Evolutionary conservation across 2,888 invertebrate genomes (phyloP).

Genomic region (Pollenia griseotomentosa): DNA sequence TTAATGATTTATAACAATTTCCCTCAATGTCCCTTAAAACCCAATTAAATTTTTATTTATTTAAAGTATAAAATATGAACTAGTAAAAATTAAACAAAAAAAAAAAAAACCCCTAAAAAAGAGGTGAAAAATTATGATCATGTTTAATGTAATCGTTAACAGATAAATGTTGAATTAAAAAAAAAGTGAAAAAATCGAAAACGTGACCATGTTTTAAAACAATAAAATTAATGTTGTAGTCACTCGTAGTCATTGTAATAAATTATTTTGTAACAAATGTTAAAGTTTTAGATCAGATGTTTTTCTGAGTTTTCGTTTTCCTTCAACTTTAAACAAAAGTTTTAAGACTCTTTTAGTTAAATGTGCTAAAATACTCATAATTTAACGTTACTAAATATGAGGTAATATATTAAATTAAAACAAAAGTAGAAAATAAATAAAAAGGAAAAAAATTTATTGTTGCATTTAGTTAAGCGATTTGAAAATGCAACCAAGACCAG

Average conservation of each 20-base stretch:
- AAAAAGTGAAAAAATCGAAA: slow-evolving; percentile 40
- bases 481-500: slow-evolving; percentile 7
- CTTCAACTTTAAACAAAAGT: not conserved
- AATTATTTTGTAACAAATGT: slow-evolving; percentile 59
- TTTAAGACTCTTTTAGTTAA: not conserved
- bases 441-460: not conserved
- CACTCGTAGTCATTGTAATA: slow-evolving; percentile 49
- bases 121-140: slow-evolving; percentile 14
- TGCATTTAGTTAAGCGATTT: slow-evolving; percentile 1
- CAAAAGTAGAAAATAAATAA: not conserved
- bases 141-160: slow-evolving; percentile 50
- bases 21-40: too few relatives aligned
- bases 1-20: too few relatives aligned
- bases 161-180: slow-evolving; percentile 45
- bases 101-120: not conserved
- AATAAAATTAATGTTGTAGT: slow-evolving; percentile 67
- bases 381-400: slow-evolving; percentile 21
- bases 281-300: slow-evolving; percentile 1
- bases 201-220: slow-evolving; percentile 67
- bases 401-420: slow-evolving; percentile 44
- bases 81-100: not conserved
- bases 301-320: not conserved
- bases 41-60: not conserved
- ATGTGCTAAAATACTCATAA: slow-evolving; percentile 30
- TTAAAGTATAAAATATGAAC: not conserved